These are phyloP conservation scores for Parauchenoglanis ngamensis DNA, from an alignment of 2,797 vertebrate genomes.

Conservation along the genomic window DNA sequence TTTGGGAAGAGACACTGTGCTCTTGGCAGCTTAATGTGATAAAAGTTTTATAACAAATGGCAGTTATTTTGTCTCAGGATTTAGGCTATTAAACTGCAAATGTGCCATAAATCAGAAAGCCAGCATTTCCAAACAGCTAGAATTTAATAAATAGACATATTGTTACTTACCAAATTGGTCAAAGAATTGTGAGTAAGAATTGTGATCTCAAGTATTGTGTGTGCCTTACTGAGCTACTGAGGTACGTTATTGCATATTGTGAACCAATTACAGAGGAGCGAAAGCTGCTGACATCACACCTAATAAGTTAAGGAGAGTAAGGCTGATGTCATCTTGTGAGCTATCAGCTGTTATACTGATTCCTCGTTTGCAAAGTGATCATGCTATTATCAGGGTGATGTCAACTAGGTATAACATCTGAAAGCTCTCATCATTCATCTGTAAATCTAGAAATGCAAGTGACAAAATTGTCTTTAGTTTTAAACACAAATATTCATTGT, in stretches of 20 bases:
- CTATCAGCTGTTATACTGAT: not conserved
- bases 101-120: not conserved
- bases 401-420: not conserved
- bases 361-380: not conserved
- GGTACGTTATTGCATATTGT: not conserved
- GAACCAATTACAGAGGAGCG: not conserved
- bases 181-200: not conserved
- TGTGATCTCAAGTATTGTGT: not conserved
- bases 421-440: not conserved
- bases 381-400: not conserved
- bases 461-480: not conserved
- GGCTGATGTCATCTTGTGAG: not conserved
- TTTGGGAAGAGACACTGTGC: not conserved
- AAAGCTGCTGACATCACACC: not conserved
- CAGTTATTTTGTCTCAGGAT: not conserved
- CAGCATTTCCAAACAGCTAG: not conserved
- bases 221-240: not conserved
- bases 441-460: not conserved
- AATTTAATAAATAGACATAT: not conserved
- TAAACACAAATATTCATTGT: not conserved
- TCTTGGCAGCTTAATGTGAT: not conserved
- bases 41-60: not conserved
- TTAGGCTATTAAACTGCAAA: not conserved
- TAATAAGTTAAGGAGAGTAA: not conserved
- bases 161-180: not conserved